Evolutionary conservation across 2,113 vertebrate species (phyloP), one percentile per base, ranked within the genome.

Genomic region (Gadus macrocephalus): DNA sequence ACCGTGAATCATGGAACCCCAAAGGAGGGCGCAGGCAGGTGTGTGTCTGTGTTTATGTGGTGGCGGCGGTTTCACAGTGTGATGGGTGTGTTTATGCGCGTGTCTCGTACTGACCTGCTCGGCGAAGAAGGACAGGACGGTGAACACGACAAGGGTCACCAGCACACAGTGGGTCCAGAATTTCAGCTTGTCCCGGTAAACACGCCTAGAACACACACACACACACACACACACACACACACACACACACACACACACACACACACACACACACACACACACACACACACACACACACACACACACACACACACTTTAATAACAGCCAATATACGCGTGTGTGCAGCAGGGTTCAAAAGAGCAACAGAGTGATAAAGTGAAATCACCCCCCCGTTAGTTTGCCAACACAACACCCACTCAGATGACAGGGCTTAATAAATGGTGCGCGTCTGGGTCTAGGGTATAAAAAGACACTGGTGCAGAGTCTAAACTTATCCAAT

Each of bases 121-220:
- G 5, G 97, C 96, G 79, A 98, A 99, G 91, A 99, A 99, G 1
- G 97, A 99, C 84, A 97, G 89, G 79, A 99, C 72, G 3, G 97
- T 99, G 90, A 99, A 98, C 79, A 96, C 76, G 78, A 99, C 95
- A 62, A 99, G 89, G 0, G 95, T 94, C 82, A 95, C 93, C 22
- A 99, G 89, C 68, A 98, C 94, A 75, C 96, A 98, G 63, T 99
- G 97, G 3, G 96, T 99, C 97, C 97, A 99, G 87, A 99, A 99
- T 90, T 98, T 98, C 80, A 99, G 79, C 85, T 94, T 97, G 91
- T 99, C 96, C 65, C 97, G 92, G 74, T 98, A 99, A 0, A 93
- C 87, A 55, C 97, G 92, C 97, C 97, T 99, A 85, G 56, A 22
- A 66, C 62, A 70, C 55, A 70, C 67, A 62, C 49, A 55, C 22